Conservation (phyloP, 53 echinoderm and acorn worm species). For the Actinopyga echinites region DNA sequence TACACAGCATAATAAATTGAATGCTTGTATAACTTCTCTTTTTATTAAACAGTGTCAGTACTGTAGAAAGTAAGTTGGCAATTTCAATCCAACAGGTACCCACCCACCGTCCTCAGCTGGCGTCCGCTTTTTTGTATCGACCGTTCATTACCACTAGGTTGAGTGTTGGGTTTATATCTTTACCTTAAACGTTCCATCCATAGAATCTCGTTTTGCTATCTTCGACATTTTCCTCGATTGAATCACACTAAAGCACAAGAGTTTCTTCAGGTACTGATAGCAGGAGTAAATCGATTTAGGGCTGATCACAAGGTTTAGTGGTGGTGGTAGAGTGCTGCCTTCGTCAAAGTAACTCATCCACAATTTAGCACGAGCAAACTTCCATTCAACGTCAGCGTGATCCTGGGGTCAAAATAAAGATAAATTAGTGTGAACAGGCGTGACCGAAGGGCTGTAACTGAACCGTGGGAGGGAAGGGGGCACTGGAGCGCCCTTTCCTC, state of each 20-base stretch:
- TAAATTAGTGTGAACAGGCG: background rate
- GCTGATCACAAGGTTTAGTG: conserved; percentile 92
- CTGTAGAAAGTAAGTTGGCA: too few species aligned
- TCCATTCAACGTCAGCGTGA: conserved; percentile 95
- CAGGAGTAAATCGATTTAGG: conserved; percentile 87
- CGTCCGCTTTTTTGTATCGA: too few species aligned
- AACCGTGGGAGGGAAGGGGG: background rate
- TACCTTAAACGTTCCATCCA: conserved; percentile 25
- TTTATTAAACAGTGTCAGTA: too few species aligned
- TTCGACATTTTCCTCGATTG: conserved; percentile 9
- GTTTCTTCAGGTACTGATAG: conserved; percentile 44
- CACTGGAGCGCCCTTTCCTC: background rate
- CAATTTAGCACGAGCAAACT: conserved; percentile 92
- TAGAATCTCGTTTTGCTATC: conserved; percentile 13
- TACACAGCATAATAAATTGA: too few species aligned
- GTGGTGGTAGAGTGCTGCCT: conserved; percentile 91
- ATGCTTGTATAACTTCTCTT: too few species aligned
- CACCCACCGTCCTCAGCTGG: too few species aligned
- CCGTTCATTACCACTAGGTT: too few species aligned
- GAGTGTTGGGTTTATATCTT: background rate
- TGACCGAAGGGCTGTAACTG: background rate
- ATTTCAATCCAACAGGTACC: too few species aligned
- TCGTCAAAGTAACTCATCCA: conserved; percentile 99
- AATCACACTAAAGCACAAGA: conserved; percentile 54
- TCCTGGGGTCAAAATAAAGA: conserved; percentile 49